Percentiles rank a stretch among this genome's conserved stretches.
Conservation (phyloP, 37 sponge, comb jelly and placozoan genomes). For the Beroe ovata region DNA sequence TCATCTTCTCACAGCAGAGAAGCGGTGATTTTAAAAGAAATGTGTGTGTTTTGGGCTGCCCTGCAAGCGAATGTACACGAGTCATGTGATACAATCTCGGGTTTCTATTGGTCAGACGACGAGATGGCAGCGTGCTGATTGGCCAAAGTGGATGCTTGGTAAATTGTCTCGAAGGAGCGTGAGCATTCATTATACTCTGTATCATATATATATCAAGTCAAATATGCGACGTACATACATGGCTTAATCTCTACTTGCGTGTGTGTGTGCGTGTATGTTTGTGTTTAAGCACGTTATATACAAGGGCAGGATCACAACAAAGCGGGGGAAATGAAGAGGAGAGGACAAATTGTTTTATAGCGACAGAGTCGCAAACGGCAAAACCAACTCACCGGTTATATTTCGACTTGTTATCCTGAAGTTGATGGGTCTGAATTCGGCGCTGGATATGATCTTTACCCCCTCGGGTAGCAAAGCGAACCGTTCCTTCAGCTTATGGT, state of each 20-base stretch:
- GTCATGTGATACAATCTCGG: neutral
- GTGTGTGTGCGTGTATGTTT: too few relatives aligned
- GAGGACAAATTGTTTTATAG: too few relatives aligned
- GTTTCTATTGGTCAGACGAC: neutral
- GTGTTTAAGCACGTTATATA: too few relatives aligned
- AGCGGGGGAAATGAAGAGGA: too few relatives aligned
- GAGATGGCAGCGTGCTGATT: neutral
- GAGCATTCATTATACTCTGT: neutral
- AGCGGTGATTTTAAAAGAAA: neutral
- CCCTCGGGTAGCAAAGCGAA: slow-evolving; percentile 68
- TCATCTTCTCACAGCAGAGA: too few relatives aligned
- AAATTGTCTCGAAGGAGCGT: neutral
- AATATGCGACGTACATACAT: too few relatives aligned
- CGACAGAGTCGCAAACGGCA: too few relatives aligned
- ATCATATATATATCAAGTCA: too few relatives aligned
- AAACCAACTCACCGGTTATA: slow-evolving; percentile 81
- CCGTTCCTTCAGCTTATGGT: slow-evolving; percentile 75
- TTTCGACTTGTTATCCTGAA: slow-evolving; percentile 90
- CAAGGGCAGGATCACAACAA: too few relatives aligned
- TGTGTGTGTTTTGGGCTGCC: slow-evolving; percentile 3
- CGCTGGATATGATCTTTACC: slow-evolving; percentile 85
- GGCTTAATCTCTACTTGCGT: too few relatives aligned
- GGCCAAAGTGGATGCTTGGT: slow-evolving; percentile 24
- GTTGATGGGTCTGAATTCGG: slow-evolving; percentile 93
- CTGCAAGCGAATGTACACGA: slow-evolving; percentile 40